These are phyloP conservation scores for Lithophane ornitopus DNA, from an alignment of 2,888 invertebrate genomes.

Conservation along the genomic window DNA sequence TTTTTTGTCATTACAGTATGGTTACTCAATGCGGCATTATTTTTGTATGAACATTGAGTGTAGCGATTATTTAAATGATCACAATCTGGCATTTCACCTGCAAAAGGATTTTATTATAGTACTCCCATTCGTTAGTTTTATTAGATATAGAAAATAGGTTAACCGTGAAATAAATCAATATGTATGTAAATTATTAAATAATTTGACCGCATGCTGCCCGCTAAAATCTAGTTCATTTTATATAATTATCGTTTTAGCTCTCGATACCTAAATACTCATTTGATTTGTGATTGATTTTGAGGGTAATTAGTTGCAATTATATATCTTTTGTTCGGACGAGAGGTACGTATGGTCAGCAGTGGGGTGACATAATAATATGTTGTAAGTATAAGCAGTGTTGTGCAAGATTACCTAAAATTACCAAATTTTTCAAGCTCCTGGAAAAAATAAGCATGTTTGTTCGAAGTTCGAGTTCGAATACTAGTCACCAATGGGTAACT, in stretches of 20 bases:
- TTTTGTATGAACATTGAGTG: too few species aligned
- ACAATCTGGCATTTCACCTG: neutral
- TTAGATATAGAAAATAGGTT: constrained; percentile 7
- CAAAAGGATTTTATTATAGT: neutral
- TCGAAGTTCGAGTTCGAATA: too few species aligned
- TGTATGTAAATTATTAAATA: constrained; percentile 28
- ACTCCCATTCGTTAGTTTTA: neutral
- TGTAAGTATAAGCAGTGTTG: neutral
- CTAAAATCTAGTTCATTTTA: constrained; percentile 10
- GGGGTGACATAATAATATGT: too few species aligned
- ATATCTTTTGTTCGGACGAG: too few species aligned
- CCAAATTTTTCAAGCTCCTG: neutral
- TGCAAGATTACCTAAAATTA: neutral
- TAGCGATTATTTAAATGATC: neutral
- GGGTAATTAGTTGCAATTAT: neutral
- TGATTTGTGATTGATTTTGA: constrained; percentile 3
- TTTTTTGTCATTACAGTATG: too few species aligned
- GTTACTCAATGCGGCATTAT: too few species aligned
- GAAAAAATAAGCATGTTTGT: neutral
- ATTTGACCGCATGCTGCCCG: neutral
- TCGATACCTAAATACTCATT: neutral
- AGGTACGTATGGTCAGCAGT: too few species aligned
- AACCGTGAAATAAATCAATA: neutral
- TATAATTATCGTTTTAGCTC: constrained; percentile 3
- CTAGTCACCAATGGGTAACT: neutral